Conservation (phyloP, 2,888 invertebrate species). For the Lasioglossum malachurum region DNA sequence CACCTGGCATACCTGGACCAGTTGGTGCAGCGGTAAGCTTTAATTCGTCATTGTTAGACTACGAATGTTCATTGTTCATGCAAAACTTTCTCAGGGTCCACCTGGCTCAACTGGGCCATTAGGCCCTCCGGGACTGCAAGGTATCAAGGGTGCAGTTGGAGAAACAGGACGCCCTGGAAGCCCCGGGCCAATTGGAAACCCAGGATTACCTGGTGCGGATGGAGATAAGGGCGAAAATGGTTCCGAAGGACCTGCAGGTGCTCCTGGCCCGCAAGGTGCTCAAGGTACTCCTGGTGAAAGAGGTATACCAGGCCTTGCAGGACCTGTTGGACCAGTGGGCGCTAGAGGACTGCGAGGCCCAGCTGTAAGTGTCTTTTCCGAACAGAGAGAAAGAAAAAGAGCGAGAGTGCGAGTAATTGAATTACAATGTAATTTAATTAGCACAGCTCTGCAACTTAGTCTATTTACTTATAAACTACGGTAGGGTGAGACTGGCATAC, state of each 20-base stretch:
- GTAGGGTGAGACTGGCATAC: constrained; percentile 90
- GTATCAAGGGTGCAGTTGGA: constrained; percentile 90
- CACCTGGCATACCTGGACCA: constrained; percentile 92
- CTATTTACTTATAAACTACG: neutral
- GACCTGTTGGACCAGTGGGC: constrained; percentile 89
- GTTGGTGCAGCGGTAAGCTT: constrained; percentile 88
- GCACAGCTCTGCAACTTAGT: neutral
- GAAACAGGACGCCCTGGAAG: constrained; percentile 90
- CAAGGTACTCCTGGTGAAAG: constrained; percentile 90
- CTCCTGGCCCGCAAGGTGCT: constrained; percentile 89
- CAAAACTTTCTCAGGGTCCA: constrained; percentile 87
- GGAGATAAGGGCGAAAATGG: constrained; percentile 92
- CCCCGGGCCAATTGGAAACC: constrained; percentile 89
- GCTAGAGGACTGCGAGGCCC: constrained; percentile 88
- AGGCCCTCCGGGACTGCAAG: constrained; percentile 89
- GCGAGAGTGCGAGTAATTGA: too few species aligned
- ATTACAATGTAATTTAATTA: too few species aligned
- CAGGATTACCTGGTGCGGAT: constrained; percentile 90
- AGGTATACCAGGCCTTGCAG: constrained; percentile 88
- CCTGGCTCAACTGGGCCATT: constrained; percentile 89
- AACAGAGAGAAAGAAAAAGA: neutral
- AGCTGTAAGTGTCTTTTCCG: constrained; percentile 85
- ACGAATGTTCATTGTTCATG: neutral
- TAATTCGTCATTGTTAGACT: neutral
- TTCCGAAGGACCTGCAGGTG: constrained; percentile 89